Evolutionary conservation across 2,113 vertebrate species (phyloP).

Genomic region (Peromyscus leucopus): DNA sequence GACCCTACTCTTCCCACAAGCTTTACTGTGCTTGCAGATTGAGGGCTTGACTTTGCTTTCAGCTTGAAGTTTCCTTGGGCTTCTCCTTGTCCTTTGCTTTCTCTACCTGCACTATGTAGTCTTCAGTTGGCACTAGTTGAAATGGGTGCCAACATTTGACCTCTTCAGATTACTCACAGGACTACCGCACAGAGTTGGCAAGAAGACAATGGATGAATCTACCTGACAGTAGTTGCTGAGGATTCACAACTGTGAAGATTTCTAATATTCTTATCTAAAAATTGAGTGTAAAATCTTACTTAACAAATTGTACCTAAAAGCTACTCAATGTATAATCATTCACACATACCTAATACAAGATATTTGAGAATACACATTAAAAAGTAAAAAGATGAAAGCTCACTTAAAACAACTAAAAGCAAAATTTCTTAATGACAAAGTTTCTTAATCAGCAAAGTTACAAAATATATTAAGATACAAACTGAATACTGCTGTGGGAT

Average conservation of each 20-base stretch:
- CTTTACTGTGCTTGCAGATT: not conserved
- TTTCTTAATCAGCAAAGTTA: not conserved
- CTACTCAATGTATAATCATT: not conserved
- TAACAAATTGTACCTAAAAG: not conserved
- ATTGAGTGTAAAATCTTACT: not conserved
- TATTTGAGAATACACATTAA: not conserved
- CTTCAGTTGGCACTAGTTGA: not conserved
- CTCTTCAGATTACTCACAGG: not conserved
- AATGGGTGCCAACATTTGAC: not conserved
- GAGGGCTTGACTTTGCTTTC: not conserved
- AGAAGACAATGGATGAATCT: not conserved
- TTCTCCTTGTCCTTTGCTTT: not conserved
- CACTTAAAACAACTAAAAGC: conserved; percentile 33
- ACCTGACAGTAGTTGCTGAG: not conserved
- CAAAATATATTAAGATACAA: conserved; percentile 24
- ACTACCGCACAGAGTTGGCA: not conserved
- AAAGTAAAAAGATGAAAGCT: conserved; percentile 11
- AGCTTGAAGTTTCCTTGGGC: not conserved
- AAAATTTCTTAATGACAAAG: not conserved
- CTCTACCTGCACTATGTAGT: not conserved
- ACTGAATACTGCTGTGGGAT: too few relatives aligned
- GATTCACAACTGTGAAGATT: not conserved
- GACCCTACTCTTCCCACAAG: not conserved
- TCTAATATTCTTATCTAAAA: not conserved
- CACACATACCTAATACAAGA: not conserved